These are phyloP conservation scores for Rotaria socialis DNA, from an alignment of 2,888 invertebrate genomes.

Conservation along the genomic window DNA sequence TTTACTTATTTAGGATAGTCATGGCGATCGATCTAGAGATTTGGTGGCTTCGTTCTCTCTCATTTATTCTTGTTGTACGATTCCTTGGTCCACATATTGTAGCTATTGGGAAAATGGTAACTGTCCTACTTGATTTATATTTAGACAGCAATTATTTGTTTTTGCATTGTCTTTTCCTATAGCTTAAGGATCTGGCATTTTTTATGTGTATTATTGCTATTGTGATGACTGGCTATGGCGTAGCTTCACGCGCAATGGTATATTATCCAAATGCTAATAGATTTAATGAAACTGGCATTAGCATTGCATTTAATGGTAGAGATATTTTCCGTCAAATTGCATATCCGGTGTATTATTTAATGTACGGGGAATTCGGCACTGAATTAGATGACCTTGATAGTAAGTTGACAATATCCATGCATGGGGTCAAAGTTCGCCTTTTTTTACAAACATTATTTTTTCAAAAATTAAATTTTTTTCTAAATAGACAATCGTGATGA, in stretches of 20 bases:
- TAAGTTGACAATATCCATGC: background rate
- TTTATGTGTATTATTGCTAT: background rate
- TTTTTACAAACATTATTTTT: no score
- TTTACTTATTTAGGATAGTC: background rate
- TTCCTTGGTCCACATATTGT: slow-evolving; percentile 26
- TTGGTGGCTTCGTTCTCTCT: background rate
- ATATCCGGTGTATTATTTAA: background rate
- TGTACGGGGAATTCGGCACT: background rate
- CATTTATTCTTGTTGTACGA: background rate
- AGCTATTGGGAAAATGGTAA: slow-evolving; percentile 12
- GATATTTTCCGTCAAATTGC: background rate
- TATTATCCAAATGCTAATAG: background rate
- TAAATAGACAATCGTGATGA: background rate
- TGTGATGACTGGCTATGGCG: background rate
- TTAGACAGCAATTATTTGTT: background rate
- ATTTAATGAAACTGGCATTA: background rate
- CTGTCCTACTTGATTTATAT: no score
- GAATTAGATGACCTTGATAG: background rate
- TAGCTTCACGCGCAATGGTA: background rate
- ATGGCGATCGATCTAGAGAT: background rate
- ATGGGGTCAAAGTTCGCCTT: no score
- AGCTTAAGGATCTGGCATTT: background rate
- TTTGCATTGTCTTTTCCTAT: background rate
- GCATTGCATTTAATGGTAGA: background rate
- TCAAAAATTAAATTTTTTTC: background rate